Evolutionary conservation across 2,113 vertebrate species (phyloP).

Genomic region (Donacobius atricapilla): DNA sequence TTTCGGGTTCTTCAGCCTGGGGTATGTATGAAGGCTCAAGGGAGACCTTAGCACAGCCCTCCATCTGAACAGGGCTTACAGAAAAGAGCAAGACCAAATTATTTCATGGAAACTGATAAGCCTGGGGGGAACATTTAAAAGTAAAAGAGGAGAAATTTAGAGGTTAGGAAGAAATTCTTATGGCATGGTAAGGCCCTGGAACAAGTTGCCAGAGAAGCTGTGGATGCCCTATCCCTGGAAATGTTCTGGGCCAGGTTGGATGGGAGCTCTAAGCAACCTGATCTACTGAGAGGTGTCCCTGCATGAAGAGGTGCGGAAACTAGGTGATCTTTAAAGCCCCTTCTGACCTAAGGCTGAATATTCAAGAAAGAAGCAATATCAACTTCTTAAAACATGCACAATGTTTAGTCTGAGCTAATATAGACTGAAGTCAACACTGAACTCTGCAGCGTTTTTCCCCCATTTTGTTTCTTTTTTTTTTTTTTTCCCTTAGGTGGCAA

Average conservation of each 20-base stretch:
- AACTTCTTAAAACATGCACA: neutral
- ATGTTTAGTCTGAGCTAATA: neutral
- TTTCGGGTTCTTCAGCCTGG: neutral
- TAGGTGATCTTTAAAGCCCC: neutral
- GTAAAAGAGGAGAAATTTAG: neutral
- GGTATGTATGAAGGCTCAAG: neutral
- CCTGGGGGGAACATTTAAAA: neutral
- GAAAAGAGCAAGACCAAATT: neutral
- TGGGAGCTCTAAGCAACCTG: fast-evolving
- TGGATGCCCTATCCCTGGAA: too few relatives aligned
- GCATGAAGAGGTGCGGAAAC: neutral
- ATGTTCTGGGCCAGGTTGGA: neutral
- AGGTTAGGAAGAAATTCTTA: neutral
- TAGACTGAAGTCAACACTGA: neutral
- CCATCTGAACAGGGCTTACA: fast-evolving
- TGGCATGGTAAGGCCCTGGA: neutral
- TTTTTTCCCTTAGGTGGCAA: fast-evolving
- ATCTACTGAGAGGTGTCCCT: neutral
- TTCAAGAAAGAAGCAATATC: neutral
- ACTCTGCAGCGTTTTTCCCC: neutral
- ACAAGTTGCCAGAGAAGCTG: neutral
- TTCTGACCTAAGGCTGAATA: neutral
- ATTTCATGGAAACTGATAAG: neutral
- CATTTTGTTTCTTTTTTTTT: too few relatives aligned
- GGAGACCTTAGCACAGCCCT: neutral